Base-by-base conservation (phyloP, 2,888 invertebrate genomes). In the Andrena marginata region DNA sequence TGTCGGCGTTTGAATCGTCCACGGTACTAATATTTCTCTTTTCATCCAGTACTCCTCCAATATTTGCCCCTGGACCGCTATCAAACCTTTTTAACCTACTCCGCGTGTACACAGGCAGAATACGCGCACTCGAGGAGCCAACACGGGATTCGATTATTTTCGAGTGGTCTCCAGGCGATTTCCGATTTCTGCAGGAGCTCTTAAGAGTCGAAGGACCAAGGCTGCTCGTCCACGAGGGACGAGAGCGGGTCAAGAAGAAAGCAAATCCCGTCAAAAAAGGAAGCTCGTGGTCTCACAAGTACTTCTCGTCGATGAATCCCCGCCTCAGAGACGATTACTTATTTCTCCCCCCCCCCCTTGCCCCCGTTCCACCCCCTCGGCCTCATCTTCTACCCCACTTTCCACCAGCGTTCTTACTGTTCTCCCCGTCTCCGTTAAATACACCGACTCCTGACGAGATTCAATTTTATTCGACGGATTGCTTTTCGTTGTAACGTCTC, bases 401-500 rank as follows among this genome's bases (percentile, higher is more conserved):
- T 80, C 79, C 80, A 71, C 70, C 79, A 74, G 71, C 77, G 79
- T 81, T 85, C 82, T 85, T 74, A 85, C 86, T 87, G 90, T 89
- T 76, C 74, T 80, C 79, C 73, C 87, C 87, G 85, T 82, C 91
- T 91, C 90, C 90, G 90, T 92, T 92, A 92, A 92, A 92, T 89
- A 90, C 89, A 88, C 82, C 85, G 81, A 82, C 80, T 86, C 77
- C 84, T 78, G 90, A 89, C 88, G 91, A 92, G 91, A 93, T 93
- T 92, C 91, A 92, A 93, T 93, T 93, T 93, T 92, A 87, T 90
- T 88, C 89, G 89, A 86, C 87, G 91, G 89, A 93, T 93, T 92
- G 93, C 92, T 92, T 93, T 93, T 91, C 92, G 90, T 88, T 92
- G 91, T 93, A 90, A 86, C 90, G 85, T 89, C 89, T 82, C 76